These are phyloP conservation scores for Anastrepha obliqua DNA, from an alignment of 1,140 invertebrate species.

Conservation along the genomic window DNA sequence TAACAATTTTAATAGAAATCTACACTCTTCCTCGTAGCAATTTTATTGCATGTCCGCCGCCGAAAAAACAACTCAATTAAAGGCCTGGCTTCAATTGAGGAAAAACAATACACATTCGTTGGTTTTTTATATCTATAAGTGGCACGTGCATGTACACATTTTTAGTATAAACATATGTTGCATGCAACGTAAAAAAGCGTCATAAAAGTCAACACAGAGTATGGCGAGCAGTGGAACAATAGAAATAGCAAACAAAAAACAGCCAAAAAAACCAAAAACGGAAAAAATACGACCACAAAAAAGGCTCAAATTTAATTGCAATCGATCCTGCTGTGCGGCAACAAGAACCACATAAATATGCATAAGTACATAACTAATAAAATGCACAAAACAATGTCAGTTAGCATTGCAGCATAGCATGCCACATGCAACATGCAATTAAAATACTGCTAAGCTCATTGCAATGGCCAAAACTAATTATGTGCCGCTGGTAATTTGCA, in stretches of 20 bases:
- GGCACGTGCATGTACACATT: background rate
- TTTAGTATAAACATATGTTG: background rate
- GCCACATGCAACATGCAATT: slow-evolving; percentile 43
- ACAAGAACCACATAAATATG: background rate
- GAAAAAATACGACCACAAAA: background rate
- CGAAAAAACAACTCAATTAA: slow-evolving; percentile 27
- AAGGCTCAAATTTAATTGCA: slow-evolving; percentile 41
- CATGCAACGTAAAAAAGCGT: slow-evolving; percentile 35
- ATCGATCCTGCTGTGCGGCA: slow-evolving; percentile 5
- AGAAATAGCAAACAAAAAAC: background rate
- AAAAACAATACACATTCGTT: background rate
- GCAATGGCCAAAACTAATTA: slow-evolving; percentile 28
- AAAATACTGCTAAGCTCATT: slow-evolving; percentile 19
- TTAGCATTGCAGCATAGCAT: slow-evolving; percentile 19
- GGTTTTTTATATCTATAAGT: background rate
- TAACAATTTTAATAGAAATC: background rate
- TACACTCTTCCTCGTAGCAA: background rate
- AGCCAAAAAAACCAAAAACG: background rate
- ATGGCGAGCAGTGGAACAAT: background rate
- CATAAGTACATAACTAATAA: background rate
- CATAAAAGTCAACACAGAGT: background rate
- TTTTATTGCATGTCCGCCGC: background rate
- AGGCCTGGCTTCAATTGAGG: background rate
- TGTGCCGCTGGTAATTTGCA: slow-evolving; percentile 34
- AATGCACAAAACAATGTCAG: background rate